Evolutionary conservation across 2,888 invertebrate genomes (phyloP), one percentile per base, ranked within the genome.

Genomic region (Koerneria pararmatus): DNA sequence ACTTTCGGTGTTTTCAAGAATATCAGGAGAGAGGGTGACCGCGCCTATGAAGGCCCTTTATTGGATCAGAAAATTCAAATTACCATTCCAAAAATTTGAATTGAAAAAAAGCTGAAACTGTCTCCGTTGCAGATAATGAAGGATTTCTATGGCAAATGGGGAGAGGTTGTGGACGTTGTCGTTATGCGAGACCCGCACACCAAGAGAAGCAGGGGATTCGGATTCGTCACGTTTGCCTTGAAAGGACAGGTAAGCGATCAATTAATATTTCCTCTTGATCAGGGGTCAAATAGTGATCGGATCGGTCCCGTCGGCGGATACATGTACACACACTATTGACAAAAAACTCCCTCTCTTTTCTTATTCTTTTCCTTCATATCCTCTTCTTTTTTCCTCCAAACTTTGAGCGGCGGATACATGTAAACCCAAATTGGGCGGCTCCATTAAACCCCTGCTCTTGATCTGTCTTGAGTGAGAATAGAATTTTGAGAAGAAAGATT

Each of bases 121-220:
- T 1, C 1, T 15, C 11, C n/a, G n/a, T 29, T 51, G 15, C 37
- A 62, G 62, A 59, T 58, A 35, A 69, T 77, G 31, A 67, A 70
- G 24, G 70, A 63, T 0, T 60, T 66, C 60, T 66, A 66, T 34
- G 53, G 62, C 2, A 53, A 94, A 88, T 67, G 95, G 95, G 95
- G 95, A 31, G 92, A 93, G 82, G 92, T 95, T 77, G 92, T 93
- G 0, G 94, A 94, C 84, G 93, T 93, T 5, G 93, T 94, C 8
- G 94, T 94, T 0, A 94, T 95, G 94, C 92, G 93, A 84, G 94
- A 95, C 83, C 92, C 93, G 0, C 90, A 91, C 80, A 93, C 93
- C 0, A 93, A 93, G 82, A 88, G 94, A 67, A 95, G 95, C 0
- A 88, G 95, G 72, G 97, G 97, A 0, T 97, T 97, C 85, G 97